phyloP scores from a whole-genome alignment of 2,888 invertebrate genomes.

The Drepanosiphum platanoidis region DNA sequence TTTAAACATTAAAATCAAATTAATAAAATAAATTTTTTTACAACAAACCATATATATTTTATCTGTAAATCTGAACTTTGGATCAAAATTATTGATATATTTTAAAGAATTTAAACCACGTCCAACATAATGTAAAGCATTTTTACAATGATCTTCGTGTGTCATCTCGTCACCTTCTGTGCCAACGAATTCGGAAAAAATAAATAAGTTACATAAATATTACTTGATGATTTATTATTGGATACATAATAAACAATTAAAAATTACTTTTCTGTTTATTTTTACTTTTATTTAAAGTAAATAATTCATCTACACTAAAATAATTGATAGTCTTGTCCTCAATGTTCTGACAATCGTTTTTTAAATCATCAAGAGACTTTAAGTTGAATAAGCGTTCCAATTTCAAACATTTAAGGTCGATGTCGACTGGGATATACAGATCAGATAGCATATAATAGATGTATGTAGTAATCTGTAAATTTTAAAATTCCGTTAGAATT shows the following conservation, averaged over 20 bases:
- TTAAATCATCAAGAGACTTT: too few relatives aligned
- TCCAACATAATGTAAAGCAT: constrained; percentile 78
- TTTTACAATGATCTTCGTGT: constrained; percentile 73
- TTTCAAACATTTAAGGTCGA: too few relatives aligned
- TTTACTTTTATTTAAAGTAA: neutral
- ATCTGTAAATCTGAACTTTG: constrained; percentile 66
- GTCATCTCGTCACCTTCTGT: constrained; percentile 70
- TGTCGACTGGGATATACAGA: constrained; percentile 82
- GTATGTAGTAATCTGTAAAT: constrained; percentile 80
- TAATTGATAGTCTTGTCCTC: neutral
- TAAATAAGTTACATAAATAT: constrained; percentile 28
- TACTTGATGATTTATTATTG: neutral
- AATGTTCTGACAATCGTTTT: too few relatives aligned
- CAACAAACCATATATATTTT: constrained; percentile 68
- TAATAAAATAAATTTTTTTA: neutral
- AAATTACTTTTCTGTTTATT: neutral
- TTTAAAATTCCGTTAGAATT: neutral
- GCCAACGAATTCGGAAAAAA: constrained; percentile 66
- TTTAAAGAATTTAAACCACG: constrained; percentile 79
- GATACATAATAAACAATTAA: neutral
- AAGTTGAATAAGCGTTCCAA: too few relatives aligned
- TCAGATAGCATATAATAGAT: constrained; percentile 90
- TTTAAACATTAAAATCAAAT: neutral
- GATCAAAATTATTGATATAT: constrained; percentile 69
- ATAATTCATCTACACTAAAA: neutral